Evolutionary conservation across 2,113 vertebrate genomes (phyloP).

Genomic region (Perognathus longimembris): DNA sequence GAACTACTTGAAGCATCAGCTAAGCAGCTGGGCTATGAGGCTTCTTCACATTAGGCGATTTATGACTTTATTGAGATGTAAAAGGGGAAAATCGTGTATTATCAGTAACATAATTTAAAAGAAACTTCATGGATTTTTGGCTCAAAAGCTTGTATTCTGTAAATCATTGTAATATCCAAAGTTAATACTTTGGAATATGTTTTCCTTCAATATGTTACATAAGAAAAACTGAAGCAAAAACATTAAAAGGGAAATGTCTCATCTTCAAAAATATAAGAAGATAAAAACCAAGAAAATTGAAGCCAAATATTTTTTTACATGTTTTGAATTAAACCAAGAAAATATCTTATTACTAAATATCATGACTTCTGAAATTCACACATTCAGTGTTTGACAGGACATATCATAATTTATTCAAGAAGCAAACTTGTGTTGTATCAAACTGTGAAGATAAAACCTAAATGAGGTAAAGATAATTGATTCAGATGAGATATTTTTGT

Average conservation of each 20-base stretch:
- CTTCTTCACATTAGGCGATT: neutral
- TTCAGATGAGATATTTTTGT: constrained; percentile 45
- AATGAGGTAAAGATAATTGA: constrained; percentile 24
- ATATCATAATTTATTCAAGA: constrained; percentile 35
- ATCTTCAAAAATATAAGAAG: constrained; percentile 20
- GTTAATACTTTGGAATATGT: neutral
- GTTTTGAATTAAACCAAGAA: constrained; percentile 52
- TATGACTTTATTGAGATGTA: neutral
- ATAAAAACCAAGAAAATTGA: constrained; percentile 16
- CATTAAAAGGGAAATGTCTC: neutral
- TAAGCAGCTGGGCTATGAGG: neutral
- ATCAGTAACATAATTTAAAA: neutral
- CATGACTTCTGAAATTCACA: neutral
- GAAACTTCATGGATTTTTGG: neutral
- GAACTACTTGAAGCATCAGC: neutral
- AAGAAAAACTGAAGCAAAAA: constrained; percentile 26
- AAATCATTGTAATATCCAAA: neutral
- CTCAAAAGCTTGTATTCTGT: neutral
- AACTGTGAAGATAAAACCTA: constrained; percentile 31
- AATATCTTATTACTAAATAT: constrained; percentile 30
- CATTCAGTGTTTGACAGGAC: constrained; percentile 32
- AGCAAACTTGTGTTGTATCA: neutral
- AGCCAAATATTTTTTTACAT: constrained; percentile 23
- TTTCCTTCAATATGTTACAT: constrained; percentile 35
- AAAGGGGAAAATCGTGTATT: neutral